These are phyloP conservation scores for Xiphorhynchus erythropygius DNA, from an alignment of 2,797 vertebrate genomes.

Conservation along the genomic window DNA sequence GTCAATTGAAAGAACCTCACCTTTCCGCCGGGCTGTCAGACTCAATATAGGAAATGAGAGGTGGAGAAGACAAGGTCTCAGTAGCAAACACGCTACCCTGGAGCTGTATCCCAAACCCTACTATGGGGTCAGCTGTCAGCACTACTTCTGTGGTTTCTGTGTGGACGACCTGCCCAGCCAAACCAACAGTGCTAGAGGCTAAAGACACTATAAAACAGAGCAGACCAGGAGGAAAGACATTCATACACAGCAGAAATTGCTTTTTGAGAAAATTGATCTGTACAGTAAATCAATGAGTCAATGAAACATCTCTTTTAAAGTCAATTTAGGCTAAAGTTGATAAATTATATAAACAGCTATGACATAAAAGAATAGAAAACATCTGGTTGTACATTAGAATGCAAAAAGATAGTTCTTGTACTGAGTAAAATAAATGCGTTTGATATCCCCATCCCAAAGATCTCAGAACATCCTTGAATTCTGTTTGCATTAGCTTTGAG, in stretches of 20 bases:
- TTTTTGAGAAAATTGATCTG: neutral
- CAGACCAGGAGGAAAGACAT: constrained; percentile 25
- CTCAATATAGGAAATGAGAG: constrained; percentile 97
- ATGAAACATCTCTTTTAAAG: neutral
- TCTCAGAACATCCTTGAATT: neutral
- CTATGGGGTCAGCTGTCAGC: constrained; percentile 91
- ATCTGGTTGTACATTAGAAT: neutral
- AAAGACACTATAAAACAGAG: constrained; percentile 87
- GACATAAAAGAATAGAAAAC: neutral
- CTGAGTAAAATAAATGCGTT: neutral
- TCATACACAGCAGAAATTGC: neutral
- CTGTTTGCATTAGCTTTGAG: neutral
- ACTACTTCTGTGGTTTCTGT: constrained; percentile 95
- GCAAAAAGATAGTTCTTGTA: neutral
- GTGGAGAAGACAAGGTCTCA: constrained; percentile 94
- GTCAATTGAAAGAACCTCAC: constrained; percentile 70
- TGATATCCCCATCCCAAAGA: neutral
- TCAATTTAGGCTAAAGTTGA: neutral
- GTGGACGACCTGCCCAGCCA: constrained; percentile 96
- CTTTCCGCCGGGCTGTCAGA: constrained; percentile 96
- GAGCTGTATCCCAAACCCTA: constrained; percentile 96
- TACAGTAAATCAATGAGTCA: neutral
- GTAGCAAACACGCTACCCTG: constrained; percentile 98
- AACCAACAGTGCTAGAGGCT: constrained; percentile 94
- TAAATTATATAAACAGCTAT: neutral